phyloP scores from a whole-genome alignment of 1,140 invertebrate species.

The Magallana ariakensis region DNA sequence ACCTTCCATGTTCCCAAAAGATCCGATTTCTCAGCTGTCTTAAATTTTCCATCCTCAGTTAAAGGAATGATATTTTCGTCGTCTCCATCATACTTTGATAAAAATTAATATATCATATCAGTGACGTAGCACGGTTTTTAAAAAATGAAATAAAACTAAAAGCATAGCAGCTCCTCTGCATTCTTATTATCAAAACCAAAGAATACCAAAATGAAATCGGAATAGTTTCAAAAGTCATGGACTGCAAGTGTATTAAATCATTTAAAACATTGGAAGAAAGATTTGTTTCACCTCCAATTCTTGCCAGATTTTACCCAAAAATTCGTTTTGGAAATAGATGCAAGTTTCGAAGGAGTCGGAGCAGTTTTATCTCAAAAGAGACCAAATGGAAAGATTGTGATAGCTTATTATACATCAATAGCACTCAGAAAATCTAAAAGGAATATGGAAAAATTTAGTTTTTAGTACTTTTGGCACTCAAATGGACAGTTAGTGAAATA shows the following conservation, averaged over 20 bases:
- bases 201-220: background rate
- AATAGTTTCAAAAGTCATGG: slow-evolving; percentile 14
- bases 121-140: background rate
- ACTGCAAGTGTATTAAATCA: background rate
- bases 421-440: slow-evolving; percentile 57
- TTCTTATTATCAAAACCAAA: background rate
- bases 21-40: background rate
- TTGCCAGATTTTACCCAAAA: slow-evolving; percentile 44
- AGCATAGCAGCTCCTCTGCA: too few species aligned
- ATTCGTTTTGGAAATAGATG: too few species aligned
- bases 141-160: too few species aligned
- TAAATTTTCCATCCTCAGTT: background rate
- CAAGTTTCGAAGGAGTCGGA: slow-evolving; percentile 64
- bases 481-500: slow-evolving; percentile 62
- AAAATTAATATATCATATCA: background rate
- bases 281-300: slow-evolving; percentile 26
- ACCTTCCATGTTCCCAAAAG: slow-evolving; percentile 18
- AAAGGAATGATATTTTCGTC: background rate
- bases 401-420: slow-evolving; percentile 55
- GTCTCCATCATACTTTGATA: background rate
- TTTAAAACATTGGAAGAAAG: slow-evolving; percentile 41
- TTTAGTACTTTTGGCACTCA: slow-evolving; percentile 60
- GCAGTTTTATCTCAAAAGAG: slow-evolving; percentile 64
- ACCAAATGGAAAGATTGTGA: slow-evolving; percentile 39
- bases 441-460: slow-evolving; percentile 61